Percentiles rank a stretch among this genome's conserved stretches.
These are phyloP conservation scores for Pseudopipra pipra DNA, from an alignment of 2,113 vertebrate species.

Conservation along the genomic window DNA sequence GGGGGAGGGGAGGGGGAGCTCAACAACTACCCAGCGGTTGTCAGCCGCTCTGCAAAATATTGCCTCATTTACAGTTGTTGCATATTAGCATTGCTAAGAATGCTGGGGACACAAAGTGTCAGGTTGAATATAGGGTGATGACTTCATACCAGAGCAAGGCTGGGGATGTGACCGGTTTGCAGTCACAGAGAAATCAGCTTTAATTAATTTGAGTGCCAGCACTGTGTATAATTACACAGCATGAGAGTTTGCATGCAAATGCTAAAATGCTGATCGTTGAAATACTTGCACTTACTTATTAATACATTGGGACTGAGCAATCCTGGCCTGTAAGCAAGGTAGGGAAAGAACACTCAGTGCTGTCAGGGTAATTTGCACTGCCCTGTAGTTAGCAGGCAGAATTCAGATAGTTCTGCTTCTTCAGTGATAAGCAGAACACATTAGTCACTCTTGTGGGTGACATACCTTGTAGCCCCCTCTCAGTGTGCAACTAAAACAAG, in stretches of 20 bases:
- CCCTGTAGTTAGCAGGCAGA: constrained; percentile 69
- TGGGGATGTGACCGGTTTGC: constrained; percentile 81
- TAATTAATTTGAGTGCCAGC: constrained; percentile 92
- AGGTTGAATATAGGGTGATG: constrained; percentile 83
- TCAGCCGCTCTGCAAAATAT: constrained; percentile 70
- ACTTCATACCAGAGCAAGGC: constrained; percentile 83
- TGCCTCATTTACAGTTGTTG: constrained; percentile 70
- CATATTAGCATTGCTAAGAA: constrained; percentile 74
- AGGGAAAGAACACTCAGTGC: constrained; percentile 33
- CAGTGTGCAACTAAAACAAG: constrained; percentile 40
- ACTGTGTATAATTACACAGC: constrained; percentile 87
- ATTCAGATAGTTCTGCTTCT: constrained; percentile 72
- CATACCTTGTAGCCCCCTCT: constrained; percentile 66
- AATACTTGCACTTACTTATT: constrained; percentile 78
- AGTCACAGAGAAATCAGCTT: constrained; percentile 81
- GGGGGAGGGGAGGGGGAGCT: constrained; percentile 17
- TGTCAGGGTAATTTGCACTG: constrained; percentile 70
- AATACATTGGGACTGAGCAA: constrained; percentile 76
- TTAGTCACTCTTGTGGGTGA: constrained; percentile 59
- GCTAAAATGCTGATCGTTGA: constrained; percentile 84
- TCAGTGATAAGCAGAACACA: constrained; percentile 66
- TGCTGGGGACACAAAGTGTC: constrained; percentile 75
- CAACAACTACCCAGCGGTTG: constrained; percentile 61
- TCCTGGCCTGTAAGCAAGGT: constrained; percentile 71
- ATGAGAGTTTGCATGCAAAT: constrained; percentile 83